phyloP scores from a whole-genome alignment of 1,140 invertebrate species.

The Mycetomoellerius zeteki region DNA sequence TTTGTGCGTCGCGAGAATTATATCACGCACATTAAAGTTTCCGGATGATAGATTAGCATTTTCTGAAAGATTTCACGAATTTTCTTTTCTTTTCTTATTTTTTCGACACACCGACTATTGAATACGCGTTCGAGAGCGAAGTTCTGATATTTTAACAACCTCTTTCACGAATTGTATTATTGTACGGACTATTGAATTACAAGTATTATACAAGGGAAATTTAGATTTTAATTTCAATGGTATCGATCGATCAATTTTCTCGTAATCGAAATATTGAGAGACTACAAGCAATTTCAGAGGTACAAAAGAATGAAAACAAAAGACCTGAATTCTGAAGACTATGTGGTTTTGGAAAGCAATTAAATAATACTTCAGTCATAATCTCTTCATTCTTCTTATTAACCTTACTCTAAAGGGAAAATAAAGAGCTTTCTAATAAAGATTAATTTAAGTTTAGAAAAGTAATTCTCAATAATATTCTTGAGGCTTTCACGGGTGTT shows the following conservation, averaged over 20 bases:
- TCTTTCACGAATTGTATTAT: neutral
- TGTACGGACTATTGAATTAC: neutral
- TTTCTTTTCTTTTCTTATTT: neutral
- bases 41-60: neutral
- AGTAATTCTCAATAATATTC: conserved; percentile 1
- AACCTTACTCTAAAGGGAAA: neutral
- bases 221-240: neutral
- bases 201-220: neutral
- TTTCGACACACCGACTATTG: neutral
- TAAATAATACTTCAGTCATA: conserved; percentile 17
- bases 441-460: conserved; percentile 5
- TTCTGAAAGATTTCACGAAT: neutral
- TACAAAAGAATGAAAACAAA: conserved; percentile 4
- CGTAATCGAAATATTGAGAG: conserved; percentile 3
- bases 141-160: neutral
- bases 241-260: neutral
- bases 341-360: conserved; percentile 3
- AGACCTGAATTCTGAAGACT: neutral
- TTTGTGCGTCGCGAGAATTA: conserved; percentile 17
- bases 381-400: neutral
- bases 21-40: conserved; percentile 46
- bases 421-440: conserved; percentile 1
- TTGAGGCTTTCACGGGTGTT: too few species aligned
- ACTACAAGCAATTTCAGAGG: neutral
- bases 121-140: neutral